Percentiles rank a stretch among this genome's conserved stretches.
These are phyloP conservation scores for Epistrophe grossulariae DNA, from an alignment of 2,888 invertebrate genomes.

Conservation along the genomic window DNA sequence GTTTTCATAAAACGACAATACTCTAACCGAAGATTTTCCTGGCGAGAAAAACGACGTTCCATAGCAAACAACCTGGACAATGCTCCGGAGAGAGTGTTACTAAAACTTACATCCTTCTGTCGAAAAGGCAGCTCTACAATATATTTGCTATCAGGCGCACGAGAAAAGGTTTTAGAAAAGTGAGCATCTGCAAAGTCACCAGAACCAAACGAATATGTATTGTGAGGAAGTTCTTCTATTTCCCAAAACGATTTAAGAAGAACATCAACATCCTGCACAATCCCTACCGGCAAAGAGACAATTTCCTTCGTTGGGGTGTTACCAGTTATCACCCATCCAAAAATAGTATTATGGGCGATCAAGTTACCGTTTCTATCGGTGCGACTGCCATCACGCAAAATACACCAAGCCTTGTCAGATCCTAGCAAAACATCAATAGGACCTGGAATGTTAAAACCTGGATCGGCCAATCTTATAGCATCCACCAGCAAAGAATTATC, in stretches of 20 bases:
- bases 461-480: slow-evolving; percentile 5
- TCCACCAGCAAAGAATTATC: not conserved
- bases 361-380: not conserved
- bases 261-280: not conserved
- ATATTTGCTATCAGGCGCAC: too few species aligned
- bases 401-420: slow-evolving; percentile 22
- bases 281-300: not conserved
- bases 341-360: not conserved
- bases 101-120: not conserved
- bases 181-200: too few species aligned
- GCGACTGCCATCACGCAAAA: slow-evolving; percentile 19
- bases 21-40: not conserved
- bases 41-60: slow-evolving; percentile 6
- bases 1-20: not conserved
- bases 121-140: not conserved
- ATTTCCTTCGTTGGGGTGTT: not conserved
- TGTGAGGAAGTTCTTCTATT: too few species aligned
- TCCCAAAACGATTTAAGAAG: slow-evolving; percentile 1
- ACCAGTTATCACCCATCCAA: not conserved
- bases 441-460: slow-evolving; percentile 13
- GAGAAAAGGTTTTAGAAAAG: too few species aligned
- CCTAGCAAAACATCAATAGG: slow-evolving; percentile 22
- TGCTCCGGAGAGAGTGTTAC: slow-evolving; percentile 17
- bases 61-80: not conserved
- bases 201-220: too few species aligned